Base-by-base conservation (phyloP, 1,140 invertebrate genomes). In the Drosophila hydei region DNA sequence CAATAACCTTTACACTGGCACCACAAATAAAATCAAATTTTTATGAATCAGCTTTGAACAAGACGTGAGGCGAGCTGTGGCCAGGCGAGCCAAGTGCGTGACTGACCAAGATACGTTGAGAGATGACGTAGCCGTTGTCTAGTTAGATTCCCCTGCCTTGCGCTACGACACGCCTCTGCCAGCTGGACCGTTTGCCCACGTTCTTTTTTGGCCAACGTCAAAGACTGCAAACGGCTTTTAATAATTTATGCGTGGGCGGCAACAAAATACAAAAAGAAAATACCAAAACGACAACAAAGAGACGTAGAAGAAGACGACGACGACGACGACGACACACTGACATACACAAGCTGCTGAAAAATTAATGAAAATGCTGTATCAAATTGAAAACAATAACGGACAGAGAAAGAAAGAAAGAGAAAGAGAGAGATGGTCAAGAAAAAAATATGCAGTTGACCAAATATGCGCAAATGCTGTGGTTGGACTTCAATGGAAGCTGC, bases 381-480 rank as follows among this genome's bases (percentile, higher is more conserved):
- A 83, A 89, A 88, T 88, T 88, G 81, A 88, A 87, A 88, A 88
- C 84, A 88, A 88, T 88, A 87, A 68, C 65, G 67, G 43, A 67
- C 71, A 75, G 56, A 65, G 55, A 52, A 45, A 47, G 12, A 19
- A 21, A 33, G 33, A 48, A 11, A 25, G 43, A 36, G 0, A 9
- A 30, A 14, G 14, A 30, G 1, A 25, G 33, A 23, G 4, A 11
- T 4, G 61, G 47, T 51, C 25, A 64, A 40, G 8, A 55, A 16
- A 58, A 62, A 64, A 81, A 75, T 79, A 71, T 88, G 83, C 79
- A 88, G 79, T 84, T 88, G 84, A 88, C 83, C 84, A 88, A 88
- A 87, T 87, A 81, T 87, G 83, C 83, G 79, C 83, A 87, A 87
- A 88, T 88, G 85, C 88, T 85, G 81, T 75, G 81, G 83, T 87